These are phyloP conservation scores for Atta texana DNA, from an alignment of 1,140 invertebrate species.

Conservation along the genomic window DNA sequence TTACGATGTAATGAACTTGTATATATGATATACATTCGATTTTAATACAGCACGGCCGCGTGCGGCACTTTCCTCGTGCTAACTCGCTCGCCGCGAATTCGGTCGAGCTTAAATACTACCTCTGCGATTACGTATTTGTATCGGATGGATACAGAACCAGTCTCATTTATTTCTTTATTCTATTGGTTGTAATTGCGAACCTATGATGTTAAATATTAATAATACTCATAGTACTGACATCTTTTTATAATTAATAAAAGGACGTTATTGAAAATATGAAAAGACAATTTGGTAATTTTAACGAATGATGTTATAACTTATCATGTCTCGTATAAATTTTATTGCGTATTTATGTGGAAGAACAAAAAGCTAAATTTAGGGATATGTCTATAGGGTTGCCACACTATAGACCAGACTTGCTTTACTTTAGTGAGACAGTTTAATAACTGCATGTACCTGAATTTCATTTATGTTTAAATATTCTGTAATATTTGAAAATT, in stretches of 20 bases:
- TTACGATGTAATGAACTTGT: slow-evolving; percentile 68
- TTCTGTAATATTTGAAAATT: slow-evolving; percentile 27
- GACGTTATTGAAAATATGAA: not conserved
- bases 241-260: slow-evolving; percentile 30
- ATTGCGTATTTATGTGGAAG: slow-evolving; percentile 13
- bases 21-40: slow-evolving; percentile 59
- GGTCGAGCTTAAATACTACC: slow-evolving; percentile 41
- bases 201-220: slow-evolving; percentile 20
- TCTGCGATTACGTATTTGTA: slow-evolving; percentile 59
- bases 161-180: slow-evolving; percentile 30
- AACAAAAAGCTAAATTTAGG: slow-evolving; percentile 30
- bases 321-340: slow-evolving; percentile 1
- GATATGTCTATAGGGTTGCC: slow-evolving; percentile 28
- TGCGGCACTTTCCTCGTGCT: slow-evolving; percentile 35
- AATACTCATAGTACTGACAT: slow-evolving; percentile 36
- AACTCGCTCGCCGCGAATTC: slow-evolving; percentile 20
- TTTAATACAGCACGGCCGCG: slow-evolving; percentile 33
- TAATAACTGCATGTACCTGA: slow-evolving; percentile 41
- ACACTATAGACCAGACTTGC: not conserved
- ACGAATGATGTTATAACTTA: slow-evolving; percentile 12
- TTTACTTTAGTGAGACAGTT: not conserved
- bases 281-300: slow-evolving; percentile 30
- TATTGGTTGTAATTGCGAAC: slow-evolving; percentile 10
- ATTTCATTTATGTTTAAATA: slow-evolving; percentile 29
- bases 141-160: slow-evolving; percentile 71